These are phyloP conservation scores for Torymus auratus DNA, from an alignment of 2,888 invertebrate genomes.

Conservation along the genomic window DNA sequence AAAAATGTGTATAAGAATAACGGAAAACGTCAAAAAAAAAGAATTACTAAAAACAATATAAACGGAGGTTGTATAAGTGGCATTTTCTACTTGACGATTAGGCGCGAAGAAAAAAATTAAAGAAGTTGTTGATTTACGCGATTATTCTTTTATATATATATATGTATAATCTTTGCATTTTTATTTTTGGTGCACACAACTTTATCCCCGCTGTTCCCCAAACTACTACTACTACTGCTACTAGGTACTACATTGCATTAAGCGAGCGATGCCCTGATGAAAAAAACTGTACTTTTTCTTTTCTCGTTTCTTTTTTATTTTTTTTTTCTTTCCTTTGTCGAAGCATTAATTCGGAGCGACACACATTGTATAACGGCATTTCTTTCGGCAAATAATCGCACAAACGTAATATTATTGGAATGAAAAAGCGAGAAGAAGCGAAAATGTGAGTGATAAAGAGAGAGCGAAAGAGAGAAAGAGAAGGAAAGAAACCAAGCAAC, in stretches of 20 bases:
- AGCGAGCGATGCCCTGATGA: too few species aligned
- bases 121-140: conserved; percentile 53
- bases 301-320: conserved; percentile 24
- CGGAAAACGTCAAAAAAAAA: conserved; percentile 11
- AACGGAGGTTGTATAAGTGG: conserved; percentile 55
- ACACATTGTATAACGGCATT: conserved; percentile 10
- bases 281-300: neutral
- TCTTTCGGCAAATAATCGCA: conserved; percentile 43
- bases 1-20: too few species aligned
- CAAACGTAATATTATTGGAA: conserved; percentile 29
- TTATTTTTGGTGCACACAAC: conserved; percentile 61
- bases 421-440: conserved; percentile 27
- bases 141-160: conserved; percentile 32
- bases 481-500: conserved; percentile 36
- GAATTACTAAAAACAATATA: conserved; percentile 11
- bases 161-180: conserved; percentile 46
- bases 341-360: too few species aligned
- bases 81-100: conserved; percentile 56
- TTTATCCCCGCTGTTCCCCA: conserved; percentile 60
- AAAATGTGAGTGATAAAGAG: conserved; percentile 20
- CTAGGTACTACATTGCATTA: neutral
- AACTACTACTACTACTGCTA: neutral
- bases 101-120: conserved; percentile 10
- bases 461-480: neutral
- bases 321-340: neutral